Conservation (phyloP, 2,113 vertebrate species). For the Mirza zaza region DNA sequence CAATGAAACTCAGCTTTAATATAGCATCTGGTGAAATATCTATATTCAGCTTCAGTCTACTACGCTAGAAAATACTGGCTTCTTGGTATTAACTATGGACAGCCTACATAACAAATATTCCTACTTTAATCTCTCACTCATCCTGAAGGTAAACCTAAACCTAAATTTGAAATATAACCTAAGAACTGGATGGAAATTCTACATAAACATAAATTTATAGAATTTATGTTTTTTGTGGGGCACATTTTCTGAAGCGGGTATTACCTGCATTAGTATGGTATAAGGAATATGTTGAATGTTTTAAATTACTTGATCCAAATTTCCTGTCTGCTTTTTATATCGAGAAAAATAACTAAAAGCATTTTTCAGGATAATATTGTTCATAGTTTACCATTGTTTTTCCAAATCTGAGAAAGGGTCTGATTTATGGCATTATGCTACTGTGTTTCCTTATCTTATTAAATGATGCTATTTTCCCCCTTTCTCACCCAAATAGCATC, state of each 20-base stretch:
- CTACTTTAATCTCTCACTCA: slow-evolving; percentile 29
- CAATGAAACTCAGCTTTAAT: slow-evolving; percentile 68
- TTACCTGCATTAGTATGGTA: background rate
- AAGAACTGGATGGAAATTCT: slow-evolving; percentile 14
- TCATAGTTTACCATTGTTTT: slow-evolving; percentile 51
- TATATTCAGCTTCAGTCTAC: slow-evolving; percentile 61
- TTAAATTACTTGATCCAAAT: slow-evolving; percentile 58
- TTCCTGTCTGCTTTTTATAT: slow-evolving; percentile 35
- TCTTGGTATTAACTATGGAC: slow-evolving; percentile 25
- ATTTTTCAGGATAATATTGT: slow-evolving; percentile 46
- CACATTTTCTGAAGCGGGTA: background rate
- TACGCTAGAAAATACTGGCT: slow-evolving; percentile 57
- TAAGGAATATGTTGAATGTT: slow-evolving; percentile 9
- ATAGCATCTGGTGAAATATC: slow-evolving; percentile 72
- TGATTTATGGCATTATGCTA: slow-evolving; percentile 39
- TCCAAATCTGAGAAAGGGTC: slow-evolving; percentile 40
- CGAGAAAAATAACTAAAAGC: slow-evolving; percentile 22
- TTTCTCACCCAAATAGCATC: slow-evolving; percentile 66
- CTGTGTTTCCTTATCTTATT: slow-evolving; percentile 58
- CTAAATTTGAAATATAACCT: slow-evolving; percentile 47
- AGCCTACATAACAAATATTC: slow-evolving; percentile 35
- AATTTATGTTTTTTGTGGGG: background rate
- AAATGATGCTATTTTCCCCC: slow-evolving; percentile 58
- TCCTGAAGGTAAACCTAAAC: slow-evolving; percentile 5
- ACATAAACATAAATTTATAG: slow-evolving; percentile 16